These are phyloP conservation scores for Drosophila buzzatii DNA, from an alignment of 2,888 invertebrate species.

Conservation along the genomic window DNA sequence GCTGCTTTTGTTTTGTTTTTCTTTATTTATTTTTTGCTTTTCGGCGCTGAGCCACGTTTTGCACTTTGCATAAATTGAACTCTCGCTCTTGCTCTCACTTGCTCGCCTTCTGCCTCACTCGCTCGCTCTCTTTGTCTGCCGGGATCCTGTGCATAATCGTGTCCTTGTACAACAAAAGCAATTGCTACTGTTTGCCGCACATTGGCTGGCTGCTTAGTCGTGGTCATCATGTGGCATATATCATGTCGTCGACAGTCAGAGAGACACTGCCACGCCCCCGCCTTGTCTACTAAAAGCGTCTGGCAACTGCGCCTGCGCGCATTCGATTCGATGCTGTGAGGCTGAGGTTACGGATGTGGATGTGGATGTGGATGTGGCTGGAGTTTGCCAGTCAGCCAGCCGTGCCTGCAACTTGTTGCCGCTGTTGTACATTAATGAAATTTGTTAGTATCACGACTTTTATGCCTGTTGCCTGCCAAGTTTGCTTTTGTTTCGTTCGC, in stretches of 20 bases:
- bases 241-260: slow-evolving; percentile 67
- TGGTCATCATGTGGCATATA: slow-evolving; percentile 79
- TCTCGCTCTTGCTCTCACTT: slow-evolving; percentile 6
- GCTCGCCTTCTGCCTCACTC: neutral
- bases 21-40: slow-evolving; percentile 1
- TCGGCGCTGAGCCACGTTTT: slow-evolving; percentile 65
- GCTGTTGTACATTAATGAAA: slow-evolving; percentile 83
- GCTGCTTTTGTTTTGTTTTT: slow-evolving; percentile 41
- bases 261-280: slow-evolving; percentile 69
- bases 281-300: slow-evolving; percentile 23
- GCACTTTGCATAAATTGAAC: slow-evolving; percentile 78
- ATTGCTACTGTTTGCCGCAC: slow-evolving; percentile 83
- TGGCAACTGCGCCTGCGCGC: slow-evolving; percentile 49
- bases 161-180: slow-evolving; percentile 83
- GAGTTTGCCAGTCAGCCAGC: slow-evolving; percentile 37
- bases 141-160: slow-evolving; percentile 74
- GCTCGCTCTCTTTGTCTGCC: neutral
- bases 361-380: slow-evolving; percentile 1
- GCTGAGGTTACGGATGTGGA: neutral
- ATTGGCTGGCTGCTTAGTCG: slow-evolving; percentile 58
- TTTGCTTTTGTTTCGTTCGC: slow-evolving; percentile 72
- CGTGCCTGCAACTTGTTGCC: slow-evolving; percentile 76
- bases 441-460: slow-evolving; percentile 83
- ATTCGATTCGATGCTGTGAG: slow-evolving; percentile 30
- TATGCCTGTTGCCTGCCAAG: slow-evolving; percentile 75